phyloP scores from a whole-genome alignment of 37 sponge, comb jelly and placozoan species.

The Amphimedon queenslandica region DNA sequence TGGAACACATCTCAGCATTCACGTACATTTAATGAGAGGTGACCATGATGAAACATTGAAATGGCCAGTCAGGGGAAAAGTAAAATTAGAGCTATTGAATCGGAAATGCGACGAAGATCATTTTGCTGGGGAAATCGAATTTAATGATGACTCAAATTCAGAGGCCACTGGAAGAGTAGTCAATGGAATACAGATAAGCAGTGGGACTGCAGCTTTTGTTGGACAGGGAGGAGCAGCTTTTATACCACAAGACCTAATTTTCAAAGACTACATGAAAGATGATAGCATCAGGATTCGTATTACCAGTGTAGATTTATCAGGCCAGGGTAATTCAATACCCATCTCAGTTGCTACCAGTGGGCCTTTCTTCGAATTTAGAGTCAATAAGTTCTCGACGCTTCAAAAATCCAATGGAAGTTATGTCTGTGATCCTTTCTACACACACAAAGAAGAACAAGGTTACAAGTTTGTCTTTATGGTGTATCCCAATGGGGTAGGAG shows the following conservation, averaged over 20 bases:
- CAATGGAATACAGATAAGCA: background rate
- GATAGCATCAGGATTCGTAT: background rate
- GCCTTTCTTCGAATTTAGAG: background rate
- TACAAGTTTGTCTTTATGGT: background rate
- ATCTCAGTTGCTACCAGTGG: conserved; percentile 78
- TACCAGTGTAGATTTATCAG: background rate
- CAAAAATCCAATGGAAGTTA: background rate
- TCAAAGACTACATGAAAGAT: background rate
- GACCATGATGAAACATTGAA: background rate
- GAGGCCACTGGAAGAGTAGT: background rate
- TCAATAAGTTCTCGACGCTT: background rate
- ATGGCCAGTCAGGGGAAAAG: background rate
- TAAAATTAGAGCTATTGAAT: background rate
- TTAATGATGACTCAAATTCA: background rate
- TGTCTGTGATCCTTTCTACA: background rate
- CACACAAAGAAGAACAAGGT: background rate
- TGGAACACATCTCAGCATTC: background rate
- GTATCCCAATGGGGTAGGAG: background rate
- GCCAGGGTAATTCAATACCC: conserved; percentile 61
- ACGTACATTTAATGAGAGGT: background rate
- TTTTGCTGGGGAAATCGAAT: background rate
- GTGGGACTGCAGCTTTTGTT: background rate
- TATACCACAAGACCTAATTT: background rate
- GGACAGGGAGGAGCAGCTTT: background rate
- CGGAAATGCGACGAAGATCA: background rate